Percentiles rank a stretch among this genome's conserved stretches.
These are phyloP conservation scores for Sorex araneus DNA, from an alignment of 2,113 vertebrate species.

Conservation along the genomic window DNA sequence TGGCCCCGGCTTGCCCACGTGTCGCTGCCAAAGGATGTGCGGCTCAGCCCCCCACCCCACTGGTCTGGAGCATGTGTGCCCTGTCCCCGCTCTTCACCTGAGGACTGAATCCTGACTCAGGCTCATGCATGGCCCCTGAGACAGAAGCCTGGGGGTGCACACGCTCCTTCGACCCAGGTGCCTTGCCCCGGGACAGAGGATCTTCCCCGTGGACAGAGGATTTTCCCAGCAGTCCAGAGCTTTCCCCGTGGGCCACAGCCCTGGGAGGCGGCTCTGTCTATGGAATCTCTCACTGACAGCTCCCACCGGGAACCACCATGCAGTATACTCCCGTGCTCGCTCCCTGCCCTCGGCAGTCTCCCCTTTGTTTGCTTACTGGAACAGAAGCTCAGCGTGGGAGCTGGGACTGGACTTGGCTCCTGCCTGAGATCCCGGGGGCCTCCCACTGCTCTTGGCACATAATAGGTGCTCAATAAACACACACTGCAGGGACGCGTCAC, in stretches of 20 bases:
- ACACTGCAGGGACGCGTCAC: neutral
- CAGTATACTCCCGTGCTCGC: too few relatives aligned
- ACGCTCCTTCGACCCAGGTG: neutral
- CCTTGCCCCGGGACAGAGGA: neutral
- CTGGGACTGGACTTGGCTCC: neutral
- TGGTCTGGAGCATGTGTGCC: neutral
- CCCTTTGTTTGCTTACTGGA: neutral
- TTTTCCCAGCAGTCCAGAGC: neutral
- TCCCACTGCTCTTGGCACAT: neutral
- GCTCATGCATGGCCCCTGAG: fast-evolving
- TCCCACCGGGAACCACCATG: too few relatives aligned
- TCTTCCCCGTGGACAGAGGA: neutral
- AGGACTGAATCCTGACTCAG: conserved; percentile 23
- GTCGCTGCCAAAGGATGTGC: neutral
- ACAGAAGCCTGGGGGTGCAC: neutral
- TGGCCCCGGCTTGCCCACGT: neutral
- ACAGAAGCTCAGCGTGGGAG: too few relatives aligned
- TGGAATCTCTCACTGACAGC: too few relatives aligned
- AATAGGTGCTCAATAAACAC: neutral
- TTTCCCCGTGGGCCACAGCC: too few relatives aligned
- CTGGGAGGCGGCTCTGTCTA: too few relatives aligned
- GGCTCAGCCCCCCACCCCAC: neutral
- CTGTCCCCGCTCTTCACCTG: neutral
- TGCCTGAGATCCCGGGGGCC: neutral
- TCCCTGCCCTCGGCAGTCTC: too few relatives aligned